Conservation (phyloP, 30 jellyfish, hydroid and myxozoan species). For the Rhopilema esculentum region DNA sequence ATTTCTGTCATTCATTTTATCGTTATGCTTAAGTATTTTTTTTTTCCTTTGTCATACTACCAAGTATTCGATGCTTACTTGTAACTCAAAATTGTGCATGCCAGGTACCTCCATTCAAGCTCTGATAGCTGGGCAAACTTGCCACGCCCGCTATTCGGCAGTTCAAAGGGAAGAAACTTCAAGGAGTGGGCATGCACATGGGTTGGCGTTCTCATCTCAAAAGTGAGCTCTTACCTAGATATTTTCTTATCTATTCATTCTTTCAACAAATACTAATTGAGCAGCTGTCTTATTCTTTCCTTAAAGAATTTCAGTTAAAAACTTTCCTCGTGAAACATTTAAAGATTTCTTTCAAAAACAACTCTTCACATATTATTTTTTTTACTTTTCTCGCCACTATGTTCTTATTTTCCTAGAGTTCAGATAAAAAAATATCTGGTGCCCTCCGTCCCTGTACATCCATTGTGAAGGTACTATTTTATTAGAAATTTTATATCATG, state of each 20-base stretch:
- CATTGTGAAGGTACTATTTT: slow-evolving; percentile 58
- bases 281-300: too few species aligned
- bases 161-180: slow-evolving; percentile 79
- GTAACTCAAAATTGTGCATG: not conserved
- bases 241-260: too few species aligned
- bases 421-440: slow-evolving; percentile 6
- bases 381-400: not conserved
- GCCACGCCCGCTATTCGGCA: slow-evolving; percentile 77
- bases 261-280: too few species aligned
- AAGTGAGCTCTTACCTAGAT: too few species aligned
- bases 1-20: too few species aligned
- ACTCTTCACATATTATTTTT: too few species aligned
- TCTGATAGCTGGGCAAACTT: slow-evolving; percentile 81
- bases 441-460: slow-evolving; percentile 87
- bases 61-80: not conserved
- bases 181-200: slow-evolving; percentile 90
- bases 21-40: too few species aligned
- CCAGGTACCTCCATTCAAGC: slow-evolving; percentile 82
- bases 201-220: slow-evolving; percentile 77
- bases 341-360: too few species aligned
- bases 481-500: not conserved
- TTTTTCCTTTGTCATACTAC: too few species aligned
- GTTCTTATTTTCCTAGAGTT: not conserved
- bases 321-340: too few species aligned
- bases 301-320: too few species aligned